Evolutionary conservation across 2,797 vertebrate genomes (phyloP), one percentile per base, ranked within the genome.

Genomic region (Melanogrammus aeglefinus): DNA sequence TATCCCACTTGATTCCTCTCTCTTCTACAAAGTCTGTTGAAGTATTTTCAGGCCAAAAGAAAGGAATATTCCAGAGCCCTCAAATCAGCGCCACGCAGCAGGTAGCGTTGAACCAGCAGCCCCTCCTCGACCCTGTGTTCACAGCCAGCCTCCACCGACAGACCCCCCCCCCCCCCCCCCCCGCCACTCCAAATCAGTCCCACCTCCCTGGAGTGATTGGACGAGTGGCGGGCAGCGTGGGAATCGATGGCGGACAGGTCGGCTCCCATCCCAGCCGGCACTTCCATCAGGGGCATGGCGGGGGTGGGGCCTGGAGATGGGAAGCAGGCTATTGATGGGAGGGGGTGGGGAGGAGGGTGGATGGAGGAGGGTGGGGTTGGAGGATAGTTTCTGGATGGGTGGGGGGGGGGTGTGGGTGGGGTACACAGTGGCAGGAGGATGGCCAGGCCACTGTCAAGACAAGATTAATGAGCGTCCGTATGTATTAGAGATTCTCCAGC

Each of bases 141-240:
- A 4, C 41, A 44, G 41, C 41, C 10, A 57, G 47, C 33, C 0
- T 71, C 47, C 71, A 35, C 71, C 71, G 36, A 1, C 38, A 39
- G 38, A 9, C 38, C 38, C 38, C 38, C 38, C 38, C 9, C 6
- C 81, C 69, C 78, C 77, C 66, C 85, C 80, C 81, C 73, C 80
- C 83, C 80, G 51, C 14, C 3, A 66, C 81, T 88, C 83, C 81
- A 88, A 88, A 90, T 87, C 85, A 89, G 85, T 86, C 84, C 80
- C 75, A 76, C 84, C 85, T 82, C 84, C 89, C 92, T 92, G 82
- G 88, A 90, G 84, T 90, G 91, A 92, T 92, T 91, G 83, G 83
- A 88, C 51, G 84, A 92, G 90, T 86, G 86, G 79, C 79, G 79
- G 76, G 74, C 29, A 74, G 39, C 29, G 74, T 78, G 79, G 84